Conservation (phyloP, 2,888 invertebrate species). For the Cotesia congregata region DNA sequence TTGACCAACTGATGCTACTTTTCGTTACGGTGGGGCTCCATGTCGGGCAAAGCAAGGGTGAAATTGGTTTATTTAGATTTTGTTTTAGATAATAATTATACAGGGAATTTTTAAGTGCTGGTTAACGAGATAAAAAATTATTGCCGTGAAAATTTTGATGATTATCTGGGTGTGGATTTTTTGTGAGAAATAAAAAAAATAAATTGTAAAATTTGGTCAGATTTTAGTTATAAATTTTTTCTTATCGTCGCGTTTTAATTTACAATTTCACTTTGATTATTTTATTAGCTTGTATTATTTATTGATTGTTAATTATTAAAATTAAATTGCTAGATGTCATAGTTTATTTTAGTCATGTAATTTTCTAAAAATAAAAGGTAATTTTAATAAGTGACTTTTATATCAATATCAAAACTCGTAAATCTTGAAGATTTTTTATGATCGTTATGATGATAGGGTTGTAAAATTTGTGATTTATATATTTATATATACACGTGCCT, state of each 20-base stretch:
- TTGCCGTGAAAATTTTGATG: background rate
- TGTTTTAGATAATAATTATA: background rate
- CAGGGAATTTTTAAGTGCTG: no score
- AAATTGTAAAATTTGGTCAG: no score
- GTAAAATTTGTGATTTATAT: background rate
- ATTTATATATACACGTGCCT: slow-evolving; percentile 1
- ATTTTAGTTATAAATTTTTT: no score
- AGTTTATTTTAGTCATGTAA: background rate
- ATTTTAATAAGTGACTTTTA: slow-evolving; percentile 10
- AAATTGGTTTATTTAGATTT: background rate
- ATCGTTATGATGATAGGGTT: background rate
- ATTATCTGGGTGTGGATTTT: background rate
- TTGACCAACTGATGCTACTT: slow-evolving; percentile 18
- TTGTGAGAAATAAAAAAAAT: background rate
- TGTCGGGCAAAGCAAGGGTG: background rate
- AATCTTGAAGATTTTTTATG: slow-evolving; percentile 1
- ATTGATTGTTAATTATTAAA: background rate
- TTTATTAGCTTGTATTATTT: no score
- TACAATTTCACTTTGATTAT: no score
- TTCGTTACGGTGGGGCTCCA: background rate
- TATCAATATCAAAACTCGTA: background rate
- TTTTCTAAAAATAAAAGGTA: background rate
- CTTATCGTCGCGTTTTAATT: no score
- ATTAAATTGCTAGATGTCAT: background rate
- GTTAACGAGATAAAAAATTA: slow-evolving; percentile 1